phyloP scores from a whole-genome alignment of 2,888 invertebrate species.

The Tenodera sinensis region DNA sequence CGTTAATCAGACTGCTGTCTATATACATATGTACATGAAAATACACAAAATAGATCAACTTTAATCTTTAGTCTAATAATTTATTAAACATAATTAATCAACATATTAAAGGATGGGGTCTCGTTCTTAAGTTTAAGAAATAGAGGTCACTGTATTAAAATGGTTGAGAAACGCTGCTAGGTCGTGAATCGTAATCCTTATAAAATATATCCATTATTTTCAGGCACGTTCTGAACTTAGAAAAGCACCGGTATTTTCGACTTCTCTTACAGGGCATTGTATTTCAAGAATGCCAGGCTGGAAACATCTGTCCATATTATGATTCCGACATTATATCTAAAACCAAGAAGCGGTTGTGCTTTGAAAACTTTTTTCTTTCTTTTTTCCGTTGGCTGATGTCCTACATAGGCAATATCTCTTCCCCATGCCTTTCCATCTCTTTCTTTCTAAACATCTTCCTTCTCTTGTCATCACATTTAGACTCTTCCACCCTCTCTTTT shows the following conservation, averaged over 20 bases:
- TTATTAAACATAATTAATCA: no score
- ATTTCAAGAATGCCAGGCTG: background rate
- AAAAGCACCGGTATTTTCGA: background rate
- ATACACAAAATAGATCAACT: no score
- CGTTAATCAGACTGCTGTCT: no score
- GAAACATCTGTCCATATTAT: constrained; percentile 20
- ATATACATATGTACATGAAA: no score
- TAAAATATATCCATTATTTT: background rate
- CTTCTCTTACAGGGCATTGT: background rate
- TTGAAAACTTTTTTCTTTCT: background rate
- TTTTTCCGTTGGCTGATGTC: constrained; percentile 17
- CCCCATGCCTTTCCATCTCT: background rate
- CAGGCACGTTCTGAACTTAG: background rate
- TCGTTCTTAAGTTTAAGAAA: no score
- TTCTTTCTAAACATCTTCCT: constrained; percentile 1
- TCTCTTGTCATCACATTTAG: constrained; percentile 5
- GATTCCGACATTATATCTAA: constrained; percentile 7
- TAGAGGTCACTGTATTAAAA: no score
- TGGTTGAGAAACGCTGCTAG: no score
- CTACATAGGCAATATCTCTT: constrained; percentile 10
- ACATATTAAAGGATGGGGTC: no score
- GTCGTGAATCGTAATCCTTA: no score
- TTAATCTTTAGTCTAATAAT: no score
- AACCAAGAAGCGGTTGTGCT: constrained; percentile 2
- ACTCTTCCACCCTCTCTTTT: constrained; percentile 15